A percentile compares a stretch with the other conserved stretches of the same genome.
These are phyloP conservation scores for Delichon dasypus DNA, from an alignment of 2,797 vertebrate genomes.

Conservation along the genomic window DNA sequence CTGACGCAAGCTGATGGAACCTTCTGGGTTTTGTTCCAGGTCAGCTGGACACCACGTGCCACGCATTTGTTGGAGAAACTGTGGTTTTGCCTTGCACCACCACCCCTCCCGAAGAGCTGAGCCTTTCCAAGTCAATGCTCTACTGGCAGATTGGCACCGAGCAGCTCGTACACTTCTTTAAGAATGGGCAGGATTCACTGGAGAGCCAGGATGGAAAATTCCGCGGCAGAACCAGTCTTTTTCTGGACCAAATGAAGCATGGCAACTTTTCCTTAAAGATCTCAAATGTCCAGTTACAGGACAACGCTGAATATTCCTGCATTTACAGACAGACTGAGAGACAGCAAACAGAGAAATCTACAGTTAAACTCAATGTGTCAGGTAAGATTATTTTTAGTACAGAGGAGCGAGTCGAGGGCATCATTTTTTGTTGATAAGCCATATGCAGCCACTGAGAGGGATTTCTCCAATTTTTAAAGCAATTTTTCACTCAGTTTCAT, in stretches of 20 bases:
- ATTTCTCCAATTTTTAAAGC: background rate
- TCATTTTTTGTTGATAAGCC: background rate
- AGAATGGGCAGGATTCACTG: background rate
- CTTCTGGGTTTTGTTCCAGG: slow-evolving; percentile 5
- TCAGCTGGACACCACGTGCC: background rate
- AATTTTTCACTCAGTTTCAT: background rate
- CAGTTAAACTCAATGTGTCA: slow-evolving; percentile 26
- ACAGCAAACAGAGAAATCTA: background rate
- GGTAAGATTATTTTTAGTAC: background rate
- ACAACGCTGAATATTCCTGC: slow-evolving; percentile 1
- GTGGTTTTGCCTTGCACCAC: slow-evolving; percentile 38
- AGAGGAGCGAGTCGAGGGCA: background rate
- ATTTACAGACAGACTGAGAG: background rate
- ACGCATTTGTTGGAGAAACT: slow-evolving; percentile 8
- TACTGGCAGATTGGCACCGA: slow-evolving; percentile 41
- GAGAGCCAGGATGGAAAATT: rapidly evolving
- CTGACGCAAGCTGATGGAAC: background rate
- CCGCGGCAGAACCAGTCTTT: slow-evolving; percentile 13
- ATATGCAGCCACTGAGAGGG: background rate
- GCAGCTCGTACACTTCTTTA: slow-evolving; percentile 10
- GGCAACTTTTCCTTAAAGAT: slow-evolving; percentile 61
- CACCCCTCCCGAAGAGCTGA: background rate
- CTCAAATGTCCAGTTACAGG: background rate
- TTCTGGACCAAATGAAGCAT: slow-evolving; percentile 6
- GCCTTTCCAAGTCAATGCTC: background rate